phyloP scores from a whole-genome alignment of 2,113 vertebrate genomes.

The Brachypteracias leptosomus region DNA sequence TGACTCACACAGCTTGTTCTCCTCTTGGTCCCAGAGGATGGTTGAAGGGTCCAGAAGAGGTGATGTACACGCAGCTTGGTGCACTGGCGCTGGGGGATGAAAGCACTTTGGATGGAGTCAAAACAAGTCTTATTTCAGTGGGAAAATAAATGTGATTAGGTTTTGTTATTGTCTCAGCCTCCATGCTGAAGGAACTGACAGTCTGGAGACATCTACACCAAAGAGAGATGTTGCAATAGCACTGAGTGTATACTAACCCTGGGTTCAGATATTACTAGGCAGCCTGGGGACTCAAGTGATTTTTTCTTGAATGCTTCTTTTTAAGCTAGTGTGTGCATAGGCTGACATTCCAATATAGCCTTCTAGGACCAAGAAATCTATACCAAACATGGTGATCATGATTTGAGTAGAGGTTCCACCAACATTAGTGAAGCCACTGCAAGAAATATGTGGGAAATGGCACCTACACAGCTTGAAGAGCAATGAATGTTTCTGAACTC shows the following conservation, averaged over 20 bases:
- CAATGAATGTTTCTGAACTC: background rate
- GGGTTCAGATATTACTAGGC: background rate
- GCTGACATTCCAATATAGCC: background rate
- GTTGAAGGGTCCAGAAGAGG: background rate
- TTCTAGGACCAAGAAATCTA: background rate
- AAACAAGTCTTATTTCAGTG: background rate
- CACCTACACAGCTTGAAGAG: background rate
- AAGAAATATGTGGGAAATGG: background rate
- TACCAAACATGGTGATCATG: background rate
- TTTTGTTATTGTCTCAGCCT: background rate
- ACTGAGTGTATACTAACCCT: background rate
- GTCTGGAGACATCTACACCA: background rate
- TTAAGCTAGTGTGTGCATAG: background rate
- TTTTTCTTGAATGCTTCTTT: background rate
- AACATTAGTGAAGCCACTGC: background rate
- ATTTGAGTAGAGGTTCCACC: background rate
- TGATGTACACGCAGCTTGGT: background rate
- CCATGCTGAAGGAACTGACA: background rate
- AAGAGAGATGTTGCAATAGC: background rate
- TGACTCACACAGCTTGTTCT: slow-evolving; percentile 50
- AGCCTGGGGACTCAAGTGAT: background rate
- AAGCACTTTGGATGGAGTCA: background rate
- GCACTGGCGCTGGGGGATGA: background rate
- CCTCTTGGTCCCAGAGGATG: background rate
- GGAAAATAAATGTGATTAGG: background rate